These are phyloP conservation scores for Calosoma granatense DNA, from an alignment of 1,140 invertebrate genomes.

Conservation along the genomic window DNA sequence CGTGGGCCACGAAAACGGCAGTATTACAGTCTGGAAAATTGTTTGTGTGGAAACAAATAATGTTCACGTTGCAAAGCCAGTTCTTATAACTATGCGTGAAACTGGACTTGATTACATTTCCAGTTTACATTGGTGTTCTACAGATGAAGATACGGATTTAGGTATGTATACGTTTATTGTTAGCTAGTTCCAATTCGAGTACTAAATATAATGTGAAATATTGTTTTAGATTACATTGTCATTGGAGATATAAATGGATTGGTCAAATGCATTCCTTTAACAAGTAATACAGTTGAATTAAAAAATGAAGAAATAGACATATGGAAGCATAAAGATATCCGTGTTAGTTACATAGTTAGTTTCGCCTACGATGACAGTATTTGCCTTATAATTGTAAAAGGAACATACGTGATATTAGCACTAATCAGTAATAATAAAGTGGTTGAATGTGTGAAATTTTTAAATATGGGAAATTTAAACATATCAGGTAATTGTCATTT, in stretches of 20 bases:
- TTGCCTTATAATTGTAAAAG: constrained; percentile 12
- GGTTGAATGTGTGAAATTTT: constrained; percentile 5
- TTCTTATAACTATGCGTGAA: constrained; percentile 11
- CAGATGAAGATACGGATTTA: constrained; percentile 11
- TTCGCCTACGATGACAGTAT: constrained; percentile 10
- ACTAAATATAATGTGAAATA: no score
- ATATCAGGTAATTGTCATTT: constrained; percentile 13
- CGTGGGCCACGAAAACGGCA: constrained; percentile 11
- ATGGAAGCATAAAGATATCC: constrained; percentile 12
- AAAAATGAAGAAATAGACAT: constrained; percentile 9
- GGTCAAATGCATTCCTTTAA: constrained; percentile 10
- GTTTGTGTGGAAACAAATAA: constrained; percentile 11
- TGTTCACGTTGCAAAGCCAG: constrained; percentile 5
- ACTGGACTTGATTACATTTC: constrained; percentile 13
- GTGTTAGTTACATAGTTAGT: constrained; percentile 12
- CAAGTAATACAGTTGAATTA: constrained; percentile 10
- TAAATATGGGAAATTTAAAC: constrained; percentile 14
- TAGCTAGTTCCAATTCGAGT: no score
- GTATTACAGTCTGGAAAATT: constrained; percentile 12
- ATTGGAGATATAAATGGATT: constrained; percentile 14
- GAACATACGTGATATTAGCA: constrained; percentile 10
- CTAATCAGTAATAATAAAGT: constrained; percentile 8
- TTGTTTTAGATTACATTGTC: constrained; percentile 10
- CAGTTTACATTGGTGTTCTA: constrained; percentile 12
- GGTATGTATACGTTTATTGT: no score